Base-by-base conservation (phyloP, 2,888 invertebrate genomes). In the Dryobotodes eremita region DNA sequence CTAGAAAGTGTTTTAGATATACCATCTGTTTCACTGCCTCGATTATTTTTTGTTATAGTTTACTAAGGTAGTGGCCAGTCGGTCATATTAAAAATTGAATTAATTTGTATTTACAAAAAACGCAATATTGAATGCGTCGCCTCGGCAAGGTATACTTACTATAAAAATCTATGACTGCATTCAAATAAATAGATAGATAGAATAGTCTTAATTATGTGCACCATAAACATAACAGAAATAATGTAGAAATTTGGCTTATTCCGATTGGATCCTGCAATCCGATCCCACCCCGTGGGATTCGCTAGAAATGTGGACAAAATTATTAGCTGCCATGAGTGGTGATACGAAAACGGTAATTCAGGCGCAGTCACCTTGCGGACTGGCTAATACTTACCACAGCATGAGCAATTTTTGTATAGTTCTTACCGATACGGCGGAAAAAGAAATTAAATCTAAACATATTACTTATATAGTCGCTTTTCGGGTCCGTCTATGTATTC, bases 1-100 rank as follows among this genome's bases (percentile, higher is more conserved):
- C 1, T 75, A 79, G 65, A 79, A 75, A 82, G 50, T 75, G 57
- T 75, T 82, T 81, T 74, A 57, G 31, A 10, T 20, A 59, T 42
- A 42, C 17, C 8, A 57, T n/a, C 15, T 46, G 53, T 79, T 53
- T 55, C 11, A 36, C n/a, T 31, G 50, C 0, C 23, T 57, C 26
- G 31, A 31, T n/a, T 1, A 15, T 15, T n/a, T 17, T 36, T 50
- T 53, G 20, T 50, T 72, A 50, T 36, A 15, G 2, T 26, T 36
- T 68, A 68, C 11, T 13, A 20, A 46, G 20, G 13, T 26, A 4
- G 46, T 26, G 7, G n/a, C 26, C 46, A 46, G 42, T 26, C 20
- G n/a, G 13, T 20, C 26, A 26, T 66, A 10, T 26, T 26, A 13
- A n/a, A 42, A n/a, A 2, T 17, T 62, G 2, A 36, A 31, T 15